A percentile compares a stretch with the other conserved stretches of the same genome.
phyloP scores from a whole-genome alignment of 2,888 invertebrate genomes.

The Aporophyla nigra region DNA sequence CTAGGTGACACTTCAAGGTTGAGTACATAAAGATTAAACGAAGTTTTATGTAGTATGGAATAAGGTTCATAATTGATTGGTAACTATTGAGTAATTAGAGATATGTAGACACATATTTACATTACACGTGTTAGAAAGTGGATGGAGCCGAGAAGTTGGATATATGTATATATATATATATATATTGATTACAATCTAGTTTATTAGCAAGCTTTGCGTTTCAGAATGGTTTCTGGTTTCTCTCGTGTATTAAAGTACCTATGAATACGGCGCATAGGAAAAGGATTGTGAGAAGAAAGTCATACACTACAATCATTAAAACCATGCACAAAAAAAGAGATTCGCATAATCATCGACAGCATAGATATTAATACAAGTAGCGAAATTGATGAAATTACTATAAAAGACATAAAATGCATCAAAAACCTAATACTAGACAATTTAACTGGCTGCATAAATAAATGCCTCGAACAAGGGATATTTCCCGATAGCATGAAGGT shows the following conservation, averaged over 20 bases:
- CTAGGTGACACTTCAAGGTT: slow-evolving; percentile 20
- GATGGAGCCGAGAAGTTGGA: not conserved
- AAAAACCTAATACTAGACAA: too few species aligned
- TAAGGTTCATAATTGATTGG: slow-evolving; percentile 5
- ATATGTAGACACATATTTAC: not conserved
- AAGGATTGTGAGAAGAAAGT: not conserved
- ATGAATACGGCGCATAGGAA: not conserved
- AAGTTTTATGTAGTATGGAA: not conserved
- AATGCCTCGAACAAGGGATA: too few species aligned
- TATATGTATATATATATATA: too few species aligned
- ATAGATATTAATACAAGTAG: too few species aligned
- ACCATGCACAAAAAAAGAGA: too few species aligned
- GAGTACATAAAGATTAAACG: slow-evolving; percentile 12
- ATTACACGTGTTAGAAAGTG: not conserved
- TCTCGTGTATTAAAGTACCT: not conserved
- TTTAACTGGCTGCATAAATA: too few species aligned
- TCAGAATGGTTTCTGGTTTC: not conserved
- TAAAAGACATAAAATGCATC: too few species aligned
- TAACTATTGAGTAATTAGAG: not conserved
- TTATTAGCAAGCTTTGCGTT: not conserved
- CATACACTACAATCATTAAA: too few species aligned
- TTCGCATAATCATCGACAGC: too few species aligned
- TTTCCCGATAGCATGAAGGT: too few species aligned
- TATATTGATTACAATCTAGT: not conserved
- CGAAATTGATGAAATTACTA: too few species aligned